Evolutionary conservation across 2,113 vertebrate species (phyloP), one percentile per base, ranked within the genome.

Genomic region (Amphiprion ocellaris): DNA sequence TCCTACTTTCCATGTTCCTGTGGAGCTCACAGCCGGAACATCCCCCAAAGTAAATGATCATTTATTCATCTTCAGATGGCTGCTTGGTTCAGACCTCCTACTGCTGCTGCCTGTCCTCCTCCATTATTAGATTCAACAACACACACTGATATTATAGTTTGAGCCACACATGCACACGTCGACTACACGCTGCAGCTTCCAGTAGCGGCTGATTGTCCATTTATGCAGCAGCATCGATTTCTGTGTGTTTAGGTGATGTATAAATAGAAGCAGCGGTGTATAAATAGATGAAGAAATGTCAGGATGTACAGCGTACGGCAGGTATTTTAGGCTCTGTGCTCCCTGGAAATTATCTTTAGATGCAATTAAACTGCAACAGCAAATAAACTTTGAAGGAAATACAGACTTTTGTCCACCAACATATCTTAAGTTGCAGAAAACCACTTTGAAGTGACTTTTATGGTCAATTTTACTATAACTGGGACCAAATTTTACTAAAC

Each of bases 121-220:
- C 16, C 16, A 67, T 69, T 54, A 82, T 81, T 71, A 75, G 75
- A 37, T 80, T 69, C 63, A 81, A 67, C 59, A 78, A 79, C 68
- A 86, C 55, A 83, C 79, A 14, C n/a, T 3, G 19, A 17, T 5
- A 6, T 3, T 19, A 49, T 50, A 74, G 59, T 50, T 30, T 64
- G 39, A 59, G 41, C 19, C 26, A 17, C 28, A 53, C 17, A 30
- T 30, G 30, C 6, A 46, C 73, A 26, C 60, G 53, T 56, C 47
- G 59, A 74, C 52, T 24, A 55, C 62, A 78, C 63, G 49, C 14
- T 15, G 41, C 33, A 23, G 19, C 55, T 2, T 26, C 33, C 21
- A 28, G 30, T 50, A 30, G 64, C 0, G 64, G 0, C 23, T 68
- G 28, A 0, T 15, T 46, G 46, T 12, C 21, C 17, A 12, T 49